Base-by-base conservation (phyloP, 2,888 invertebrate species). In the Clitarchus hookeri region DNA sequence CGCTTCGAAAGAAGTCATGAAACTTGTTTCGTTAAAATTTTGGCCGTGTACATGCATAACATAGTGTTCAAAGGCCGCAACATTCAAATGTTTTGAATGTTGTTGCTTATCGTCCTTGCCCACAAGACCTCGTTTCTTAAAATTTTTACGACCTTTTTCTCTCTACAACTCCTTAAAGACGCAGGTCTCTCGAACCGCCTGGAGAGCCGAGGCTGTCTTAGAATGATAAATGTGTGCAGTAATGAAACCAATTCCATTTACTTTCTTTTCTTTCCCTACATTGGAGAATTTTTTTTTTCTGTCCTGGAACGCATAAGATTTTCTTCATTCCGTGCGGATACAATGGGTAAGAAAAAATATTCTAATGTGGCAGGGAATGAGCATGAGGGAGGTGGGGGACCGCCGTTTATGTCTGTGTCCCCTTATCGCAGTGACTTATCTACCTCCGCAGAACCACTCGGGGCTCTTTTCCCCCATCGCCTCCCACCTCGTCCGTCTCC, bases 271-370 rank as follows among this genome's bases (percentile, higher is more conserved):
- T 65, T n/a, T 65, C 65, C 16, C 65, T 6, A 8, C 65, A 65
- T 65, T 23, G 65, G 65, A 23, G 65, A 6, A 12, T 16, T 16
- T 65, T 19, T n/a, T 65, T 48, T 48, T 48, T 8, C 48, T n/a
- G 23, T n/a, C 65, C n/a, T n/a, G 65, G 65, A 65, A 65, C 12
- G 65, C 65, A 65, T 65, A 65, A 65, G 65, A 65, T 65, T 65
- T 65, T 65, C 65, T 65, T 65, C 65, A 65, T 65, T 65, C 65
- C 65, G 65, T n/a, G 65, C 65, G 65, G 65, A n/a, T 65, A 65
- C 65, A 65, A 65, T 65, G 65, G 65, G 65, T 23, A 65, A 65
- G 65, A 65, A 65, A 65, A 65, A 65, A 65, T 65, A 65, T 65
- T 65, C 11, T 65, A 65, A 65, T 65, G 65, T 65, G 65, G 65